phyloP scores from a whole-genome alignment of 2,797 vertebrate genomes.

The Myotis findleyi region DNA sequence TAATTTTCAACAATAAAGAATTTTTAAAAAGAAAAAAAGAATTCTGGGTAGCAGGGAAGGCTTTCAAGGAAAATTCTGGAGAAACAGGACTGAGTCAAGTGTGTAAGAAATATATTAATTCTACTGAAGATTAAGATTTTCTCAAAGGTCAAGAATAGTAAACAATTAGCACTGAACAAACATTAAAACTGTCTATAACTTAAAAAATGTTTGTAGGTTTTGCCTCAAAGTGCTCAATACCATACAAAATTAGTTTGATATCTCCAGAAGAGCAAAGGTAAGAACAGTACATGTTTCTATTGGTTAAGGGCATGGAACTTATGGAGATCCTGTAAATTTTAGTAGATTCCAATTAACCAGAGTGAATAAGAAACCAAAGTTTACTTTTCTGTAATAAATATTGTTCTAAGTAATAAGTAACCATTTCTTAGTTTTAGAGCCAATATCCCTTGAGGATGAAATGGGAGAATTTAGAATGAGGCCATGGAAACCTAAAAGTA shows the following conservation, averaged over 20 bases:
- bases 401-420: constrained; percentile 18
- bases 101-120: neutral
- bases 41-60: neutral
- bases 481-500: neutral
- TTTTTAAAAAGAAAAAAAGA: too few relatives aligned
- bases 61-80: neutral
- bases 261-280: neutral
- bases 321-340: neutral
- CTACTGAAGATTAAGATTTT: constrained; percentile 24
- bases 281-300: neutral
- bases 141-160: constrained; percentile 24
- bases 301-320: neutral
- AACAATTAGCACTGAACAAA: neutral
- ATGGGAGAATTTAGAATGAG: constrained; percentile 10
- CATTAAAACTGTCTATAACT: constrained; percentile 23
- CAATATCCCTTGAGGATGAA: neutral
- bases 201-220: constrained; percentile 15
- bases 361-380: constrained; percentile 16
- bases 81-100: neutral
- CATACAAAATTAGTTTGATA: neutral
- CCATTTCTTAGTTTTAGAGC: neutral
- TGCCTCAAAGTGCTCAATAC: neutral
- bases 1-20: too few relatives aligned
- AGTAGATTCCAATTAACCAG: neutral
- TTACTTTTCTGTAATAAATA: constrained; percentile 14